phyloP scores from a whole-genome alignment of 1,140 invertebrate species.

The Trichonephila clavata region DNA sequence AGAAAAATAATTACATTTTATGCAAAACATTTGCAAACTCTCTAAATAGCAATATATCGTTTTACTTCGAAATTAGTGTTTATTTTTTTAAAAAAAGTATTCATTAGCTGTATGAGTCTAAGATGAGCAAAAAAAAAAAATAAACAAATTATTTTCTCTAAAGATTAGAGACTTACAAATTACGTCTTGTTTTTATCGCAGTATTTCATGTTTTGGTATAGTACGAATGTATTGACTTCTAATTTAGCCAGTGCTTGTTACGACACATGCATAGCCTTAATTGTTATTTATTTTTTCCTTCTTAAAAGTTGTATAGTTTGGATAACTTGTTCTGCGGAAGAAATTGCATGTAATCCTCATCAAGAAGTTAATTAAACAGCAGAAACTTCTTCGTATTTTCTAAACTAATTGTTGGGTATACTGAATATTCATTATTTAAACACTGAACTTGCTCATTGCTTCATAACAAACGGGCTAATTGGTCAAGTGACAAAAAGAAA shows the following conservation, averaged over 20 bases:
- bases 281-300: neutral
- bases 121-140: too few species aligned
- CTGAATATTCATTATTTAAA: constrained; percentile 19
- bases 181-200: too few species aligned
- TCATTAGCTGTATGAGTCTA: too few species aligned
- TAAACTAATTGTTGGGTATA: neutral
- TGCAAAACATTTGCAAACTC: too few species aligned
- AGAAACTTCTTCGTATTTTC: neutral
- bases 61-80: too few species aligned
- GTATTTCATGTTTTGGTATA: neutral
- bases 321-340: neutral
- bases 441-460: neutral
- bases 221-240: neutral
- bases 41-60: too few species aligned
- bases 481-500: constrained; percentile 17
- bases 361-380: neutral
- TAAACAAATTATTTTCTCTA: too few species aligned
- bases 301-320: neutral
- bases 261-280: neutral
- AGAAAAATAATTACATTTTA: too few species aligned
- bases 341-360: neutral
- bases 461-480: neutral
- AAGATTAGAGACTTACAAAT: too few species aligned
- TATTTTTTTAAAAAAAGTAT: too few species aligned
- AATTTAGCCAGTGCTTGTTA: neutral